Base-by-base conservation (phyloP, 2,797 vertebrate genomes). In the Sebastes hubbsi region DNA sequence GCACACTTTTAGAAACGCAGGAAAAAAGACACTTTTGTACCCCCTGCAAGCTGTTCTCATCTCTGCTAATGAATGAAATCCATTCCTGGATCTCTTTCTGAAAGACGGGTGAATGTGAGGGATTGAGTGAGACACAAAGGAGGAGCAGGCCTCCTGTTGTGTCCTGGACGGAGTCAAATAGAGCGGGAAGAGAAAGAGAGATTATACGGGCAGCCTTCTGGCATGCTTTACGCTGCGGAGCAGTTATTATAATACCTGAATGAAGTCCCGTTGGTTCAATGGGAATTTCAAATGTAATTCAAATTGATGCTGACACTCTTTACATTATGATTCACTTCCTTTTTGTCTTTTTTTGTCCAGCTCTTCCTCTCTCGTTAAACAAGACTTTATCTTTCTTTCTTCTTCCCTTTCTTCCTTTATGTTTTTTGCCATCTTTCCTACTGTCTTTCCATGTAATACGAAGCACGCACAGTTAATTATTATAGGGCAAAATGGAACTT, bases 41-140 rank as follows among this genome's bases (percentile, higher is more conserved):
- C 80, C 83, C 78, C 80, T 77, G 69, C 81, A 81, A 82, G 70
- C 86, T 85, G 71, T 80, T 89, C 85, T 91, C 84, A 82, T 90
- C 56, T 84, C 65, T n/a, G 55, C 83, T 92, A 90, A 93, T 93
- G 86, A 93, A 84, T 84, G 32, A 75, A 82, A 86, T 84, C 75
- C 78, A 74, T 89, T 87, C 87, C 72, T 88, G 79, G 87, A 86
- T 84, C 68, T 71, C 24, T 84, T 73, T 83, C 83, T 88, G 77
- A 85, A 70, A 75, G 80, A 84, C 46, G 18, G 72, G 20, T 72
- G 62, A 73, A 67, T 71, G 83, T 76, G 56, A 86, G 76, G 64
- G 87, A 85, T 78, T 63, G 80, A 80, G 68, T 49, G 81, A 81
- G 69, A 86, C 73, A 85, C 83, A 86, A 88, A 87, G 62, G 55